A percentile compares a stretch with the other conserved stretches of the same genome.
Evolutionary conservation across 2,888 invertebrate genomes (phyloP).

Genomic region (Cosmia trapezina): DNA sequence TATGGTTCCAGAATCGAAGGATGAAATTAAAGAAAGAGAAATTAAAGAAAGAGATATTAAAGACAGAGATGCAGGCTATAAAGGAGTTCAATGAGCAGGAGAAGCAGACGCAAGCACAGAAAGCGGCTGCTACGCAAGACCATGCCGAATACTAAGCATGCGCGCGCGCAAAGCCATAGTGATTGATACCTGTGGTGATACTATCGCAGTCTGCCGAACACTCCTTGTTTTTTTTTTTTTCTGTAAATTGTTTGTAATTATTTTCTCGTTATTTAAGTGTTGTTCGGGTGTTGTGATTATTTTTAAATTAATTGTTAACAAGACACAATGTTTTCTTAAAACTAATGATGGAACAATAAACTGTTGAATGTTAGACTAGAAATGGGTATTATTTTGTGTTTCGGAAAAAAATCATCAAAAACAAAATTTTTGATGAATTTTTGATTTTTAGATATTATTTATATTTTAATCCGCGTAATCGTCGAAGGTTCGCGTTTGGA

Average conservation of each 20-base stretch:
- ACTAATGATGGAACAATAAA: constrained; percentile 86
- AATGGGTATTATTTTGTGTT: constrained; percentile 90
- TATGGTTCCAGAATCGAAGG: constrained; percentile 99
- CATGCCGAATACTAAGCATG: constrained; percentile 88
- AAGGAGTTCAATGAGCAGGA: constrained; percentile 99
- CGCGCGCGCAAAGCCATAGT: constrained; percentile 66
- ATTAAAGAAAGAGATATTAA: constrained; percentile 93
- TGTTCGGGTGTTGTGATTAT: constrained; percentile 91
- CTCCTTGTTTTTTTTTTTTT: constrained; percentile 72
- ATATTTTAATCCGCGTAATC: constrained; percentile 88
- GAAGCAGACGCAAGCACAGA: constrained; percentile 98
- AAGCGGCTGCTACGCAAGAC: constrained; percentile 94
- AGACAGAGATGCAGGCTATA: constrained; percentile 99
- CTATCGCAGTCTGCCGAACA: constrained; percentile 85
- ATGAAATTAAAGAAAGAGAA: constrained; percentile 83
- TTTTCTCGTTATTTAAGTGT: constrained; percentile 89
- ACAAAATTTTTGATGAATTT: constrained; percentile 87
- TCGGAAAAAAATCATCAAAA: no score
- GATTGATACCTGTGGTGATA: constrained; percentile 75
- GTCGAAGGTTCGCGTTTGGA: constrained; percentile 88
- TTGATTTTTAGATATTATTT: constrained; percentile 80
- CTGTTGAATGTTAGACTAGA: constrained; percentile 89
- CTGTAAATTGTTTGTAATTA: constrained; percentile 90
- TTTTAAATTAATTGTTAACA: constrained; percentile 86
- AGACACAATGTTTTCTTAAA: constrained; percentile 81